Conservation (phyloP, 2,113 vertebrate genomes). For the Psilopsiagon aurifrons region DNA sequence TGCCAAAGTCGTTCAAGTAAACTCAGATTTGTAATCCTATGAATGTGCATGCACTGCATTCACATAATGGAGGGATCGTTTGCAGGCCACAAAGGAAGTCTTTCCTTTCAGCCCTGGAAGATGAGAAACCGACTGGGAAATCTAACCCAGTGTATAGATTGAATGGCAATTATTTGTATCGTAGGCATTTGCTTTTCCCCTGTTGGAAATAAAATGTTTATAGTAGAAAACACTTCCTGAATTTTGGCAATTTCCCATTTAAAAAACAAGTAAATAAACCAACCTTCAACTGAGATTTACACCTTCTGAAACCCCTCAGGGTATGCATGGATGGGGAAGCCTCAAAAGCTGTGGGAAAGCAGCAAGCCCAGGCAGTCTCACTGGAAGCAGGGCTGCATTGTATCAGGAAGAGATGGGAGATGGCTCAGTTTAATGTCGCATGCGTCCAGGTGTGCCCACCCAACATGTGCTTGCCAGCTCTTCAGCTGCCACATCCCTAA, state of each 20-base stretch:
- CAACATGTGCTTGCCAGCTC: not conserved
- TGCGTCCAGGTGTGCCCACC: not conserved
- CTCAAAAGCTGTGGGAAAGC: not conserved
- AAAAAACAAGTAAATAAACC: conserved; percentile 9
- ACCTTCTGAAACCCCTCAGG: not conserved
- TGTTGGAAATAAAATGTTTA: conserved; percentile 1
- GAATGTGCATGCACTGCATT: not conserved
- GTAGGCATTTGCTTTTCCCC: conserved; percentile 20
- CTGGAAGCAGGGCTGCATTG: not conserved
- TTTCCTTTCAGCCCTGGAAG: conserved; percentile 59
- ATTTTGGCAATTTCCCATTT: not conserved
- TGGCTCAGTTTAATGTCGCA: not conserved
- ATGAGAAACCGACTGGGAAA: conserved; percentile 36
- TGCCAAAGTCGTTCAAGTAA: not conserved
- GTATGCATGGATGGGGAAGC: not conserved
- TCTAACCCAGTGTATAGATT: not conserved
- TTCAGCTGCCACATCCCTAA: not conserved
- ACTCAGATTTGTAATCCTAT: not conserved
- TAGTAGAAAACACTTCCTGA: not conserved
- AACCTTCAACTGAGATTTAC: not conserved
- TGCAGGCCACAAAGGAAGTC: conserved; percentile 14
- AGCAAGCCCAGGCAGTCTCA: not conserved
- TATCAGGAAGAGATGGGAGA: not conserved
- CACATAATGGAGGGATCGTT: not conserved
- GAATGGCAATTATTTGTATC: conserved; percentile 40